A percentile compares a stretch with the other conserved stretches of the same genome.
These are phyloP conservation scores for Malurus leucopterus DNA, from an alignment of 2,797 vertebrate genomes.

Conservation along the genomic window DNA sequence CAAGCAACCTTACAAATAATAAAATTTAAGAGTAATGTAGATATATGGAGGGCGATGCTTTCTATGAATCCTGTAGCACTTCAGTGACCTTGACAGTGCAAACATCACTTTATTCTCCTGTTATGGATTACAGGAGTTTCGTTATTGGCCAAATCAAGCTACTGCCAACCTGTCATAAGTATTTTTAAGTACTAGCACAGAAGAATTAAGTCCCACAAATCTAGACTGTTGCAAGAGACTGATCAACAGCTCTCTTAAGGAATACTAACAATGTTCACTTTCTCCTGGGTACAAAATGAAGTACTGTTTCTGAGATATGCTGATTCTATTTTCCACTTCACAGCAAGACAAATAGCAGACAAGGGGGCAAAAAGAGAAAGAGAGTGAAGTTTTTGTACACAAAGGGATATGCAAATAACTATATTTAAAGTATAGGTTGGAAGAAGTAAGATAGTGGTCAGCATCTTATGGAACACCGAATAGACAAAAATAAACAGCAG, in stretches of 20 bases:
- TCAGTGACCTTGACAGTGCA: neutral
- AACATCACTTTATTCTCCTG: neutral
- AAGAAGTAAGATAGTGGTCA: constrained; percentile 41
- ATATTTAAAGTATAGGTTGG: constrained; percentile 17
- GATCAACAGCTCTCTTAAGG: neutral
- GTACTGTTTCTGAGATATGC: constrained; percentile 12
- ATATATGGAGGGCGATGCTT: neutral
- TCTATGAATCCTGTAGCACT: neutral
- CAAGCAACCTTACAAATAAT: neutral
- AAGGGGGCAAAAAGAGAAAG: neutral
- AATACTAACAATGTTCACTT: constrained; percentile 1
- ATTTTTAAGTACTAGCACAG: neutral
- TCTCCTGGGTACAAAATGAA: constrained; percentile 9
- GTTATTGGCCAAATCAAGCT: constrained; percentile 3
- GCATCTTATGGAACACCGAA: constrained; percentile 28
- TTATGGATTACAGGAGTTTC: neutral
- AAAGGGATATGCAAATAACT: neutral
- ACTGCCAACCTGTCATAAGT: neutral
- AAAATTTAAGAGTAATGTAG: neutral
- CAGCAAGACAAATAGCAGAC: neutral
- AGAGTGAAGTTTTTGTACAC: neutral
- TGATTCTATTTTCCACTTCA: constrained; percentile 43
- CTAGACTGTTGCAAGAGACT: neutral
- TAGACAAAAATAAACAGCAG: constrained; percentile 36
- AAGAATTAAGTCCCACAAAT: neutral